These are phyloP conservation scores for Hemicentrotus pulcherrimus DNA, from an alignment of 35 echinoderm and acorn worm species.

Conservation along the genomic window DNA sequence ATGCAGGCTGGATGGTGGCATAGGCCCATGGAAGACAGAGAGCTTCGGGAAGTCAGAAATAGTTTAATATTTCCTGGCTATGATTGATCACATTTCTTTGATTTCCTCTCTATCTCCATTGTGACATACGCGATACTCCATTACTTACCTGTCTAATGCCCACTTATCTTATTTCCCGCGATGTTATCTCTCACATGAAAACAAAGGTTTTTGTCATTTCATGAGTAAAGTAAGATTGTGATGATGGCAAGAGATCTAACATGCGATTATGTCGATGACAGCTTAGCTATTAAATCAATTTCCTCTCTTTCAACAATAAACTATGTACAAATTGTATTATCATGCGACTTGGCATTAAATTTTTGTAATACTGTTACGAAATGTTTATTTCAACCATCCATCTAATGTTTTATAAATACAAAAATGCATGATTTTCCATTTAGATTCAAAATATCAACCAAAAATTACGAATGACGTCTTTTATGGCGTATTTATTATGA, in stretches of 20 bases:
- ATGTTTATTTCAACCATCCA: too few species aligned
- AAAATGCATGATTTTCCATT: too few species aligned
- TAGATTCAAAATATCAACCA: too few species aligned
- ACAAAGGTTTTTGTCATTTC: background rate
- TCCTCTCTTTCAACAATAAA: background rate
- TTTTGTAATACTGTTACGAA: too few species aligned
- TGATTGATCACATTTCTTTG: background rate
- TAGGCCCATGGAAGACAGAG: background rate
- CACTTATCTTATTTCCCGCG: conserved; percentile 11
- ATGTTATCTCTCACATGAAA: background rate
- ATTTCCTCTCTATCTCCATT: background rate
- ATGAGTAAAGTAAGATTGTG: background rate
- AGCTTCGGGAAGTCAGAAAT: background rate
- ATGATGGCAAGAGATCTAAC: background rate
- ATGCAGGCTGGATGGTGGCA: background rate
- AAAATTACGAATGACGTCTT: too few species aligned
- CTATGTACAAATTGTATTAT: background rate
- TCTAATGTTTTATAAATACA: too few species aligned
- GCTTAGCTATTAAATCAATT: background rate
- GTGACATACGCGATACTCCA: background rate
- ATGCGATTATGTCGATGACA: background rate
- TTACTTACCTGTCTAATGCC: background rate
- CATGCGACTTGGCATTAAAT: background rate
- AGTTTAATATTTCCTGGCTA: background rate
- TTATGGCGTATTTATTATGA: too few species aligned